Base-by-base conservation (phyloP, 2,113 vertebrate genomes). In the Serinus canaria region DNA sequence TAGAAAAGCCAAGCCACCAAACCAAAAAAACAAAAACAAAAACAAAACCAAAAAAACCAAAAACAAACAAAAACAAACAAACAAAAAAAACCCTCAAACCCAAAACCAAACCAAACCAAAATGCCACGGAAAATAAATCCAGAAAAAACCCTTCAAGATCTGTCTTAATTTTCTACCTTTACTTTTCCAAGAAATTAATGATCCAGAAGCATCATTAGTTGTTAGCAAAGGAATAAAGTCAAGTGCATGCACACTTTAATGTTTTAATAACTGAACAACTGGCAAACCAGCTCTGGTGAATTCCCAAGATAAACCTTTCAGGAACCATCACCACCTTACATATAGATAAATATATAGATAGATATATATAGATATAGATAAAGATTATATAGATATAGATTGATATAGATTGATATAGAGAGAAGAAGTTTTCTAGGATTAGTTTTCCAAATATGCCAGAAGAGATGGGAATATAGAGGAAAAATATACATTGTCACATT, bases 401-500 rank as follows among this genome's bases (percentile, higher is more conserved):
- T 15, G 14, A 41, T 41, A 41, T 41, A 41, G 41, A 15, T 15
- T 33, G 15, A 50, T n/a, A 21, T 21, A 21, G 2, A 55, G 30
- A 58, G 20, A 24, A 25, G 5, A 46, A 46, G 27, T 37, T 95
- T 74, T 80, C 72, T 28, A 66, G 30, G 79, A 56, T 83, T 77
- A 88, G 82, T 74, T 13, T 18, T 50, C 69, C 72, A 88, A 83
- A 75, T 83, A 74, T 86, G 64, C 52, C 56, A 83, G 72, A 86
- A 24, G 68, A 94, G 72, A 93, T 74, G 72, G 44, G 18, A 69
- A 53, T 24, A n/a, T 3, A 66, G 63, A 87, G 24, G 33, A 93
- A 76, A 93, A 92, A 78, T 39, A 41, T 13, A 70, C 7, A 7
- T 83, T 92, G 47, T n/a, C 60, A 44, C 35, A 73, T 47, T 50